Evolutionary conservation across 2,113 vertebrate species (phyloP), one percentile per base, ranked within the genome.

Genomic region (Pelecanoides urinatrix): DNA sequence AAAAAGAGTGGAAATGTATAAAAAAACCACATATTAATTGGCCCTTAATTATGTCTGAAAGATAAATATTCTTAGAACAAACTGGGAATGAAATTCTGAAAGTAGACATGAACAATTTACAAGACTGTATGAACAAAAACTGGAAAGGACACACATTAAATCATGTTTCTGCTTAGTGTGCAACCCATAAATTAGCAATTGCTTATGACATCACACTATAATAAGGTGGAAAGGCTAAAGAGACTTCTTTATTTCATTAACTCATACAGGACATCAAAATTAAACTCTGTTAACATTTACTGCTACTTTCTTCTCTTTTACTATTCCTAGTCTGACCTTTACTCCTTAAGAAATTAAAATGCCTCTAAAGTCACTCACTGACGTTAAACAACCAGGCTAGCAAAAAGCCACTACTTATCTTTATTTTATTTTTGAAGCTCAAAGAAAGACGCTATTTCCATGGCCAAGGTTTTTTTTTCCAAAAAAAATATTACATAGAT

Each of bases 281-380:
- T 59, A 78, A 92, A 82, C 66, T 67, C 74, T 78, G 42, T 65
- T 91, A 94, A 78, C 59, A 78, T 80, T 82, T 73, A 62, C 74
- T 90, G 80, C 50, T n/a, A 34, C 74, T 59, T 90, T 56, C 47
- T 75, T 93, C 47, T 29, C 72, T 88, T 74, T 68, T 78, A 45
- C 67, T 93, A 80, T 72, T 93, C 67, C 85, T 87, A 53, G 58
- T 27, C 53, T 68, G 63, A 84, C 79, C 81, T 93, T 85, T 95
- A 49, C 47, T 71, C 68, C 79, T 77, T 36, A 26, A 90, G 61
- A 93, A 94, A 93, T 90, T 56, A 72, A 90, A 93, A 93, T 65
- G 52, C 21, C 62, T 87, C 70, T 92, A 7, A 36, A 70, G 50
- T 53, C 90, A 80, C 22, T 9, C 86, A 62, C 44, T 84, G 83